These are phyloP conservation scores for Crotophaga sulcirostris DNA, from an alignment of 2,113 vertebrate species.

Conservation along the genomic window DNA sequence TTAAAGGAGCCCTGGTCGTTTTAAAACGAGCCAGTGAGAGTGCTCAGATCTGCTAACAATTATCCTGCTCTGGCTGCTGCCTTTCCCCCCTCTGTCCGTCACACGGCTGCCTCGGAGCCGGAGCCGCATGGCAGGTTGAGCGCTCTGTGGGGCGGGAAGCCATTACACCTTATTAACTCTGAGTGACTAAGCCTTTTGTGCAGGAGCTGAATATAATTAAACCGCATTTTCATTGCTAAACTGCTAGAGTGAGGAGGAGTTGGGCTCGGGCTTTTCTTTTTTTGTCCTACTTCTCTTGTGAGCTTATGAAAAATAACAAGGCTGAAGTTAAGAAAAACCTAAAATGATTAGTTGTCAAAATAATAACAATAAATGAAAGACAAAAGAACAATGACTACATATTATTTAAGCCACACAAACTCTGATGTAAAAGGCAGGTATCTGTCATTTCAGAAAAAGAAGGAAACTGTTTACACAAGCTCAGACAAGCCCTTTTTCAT, in stretches of 20 bases:
- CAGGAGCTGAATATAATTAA: neutral
- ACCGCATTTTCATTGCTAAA: neutral
- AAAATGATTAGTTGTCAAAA: neutral
- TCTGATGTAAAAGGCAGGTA: neutral
- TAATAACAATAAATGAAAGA: neutral
- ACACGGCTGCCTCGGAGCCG: neutral
- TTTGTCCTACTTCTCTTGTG: neutral
- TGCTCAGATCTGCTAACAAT: neutral
- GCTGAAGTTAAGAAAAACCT: neutral
- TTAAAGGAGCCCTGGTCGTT: slow-evolving; percentile 12
- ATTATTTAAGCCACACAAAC: neutral
- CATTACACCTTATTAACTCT: neutral
- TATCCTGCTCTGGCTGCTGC: neutral
- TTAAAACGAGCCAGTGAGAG: neutral
- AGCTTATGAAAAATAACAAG: neutral
- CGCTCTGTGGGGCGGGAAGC: neutral
- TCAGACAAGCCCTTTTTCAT: neutral
- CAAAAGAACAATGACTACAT: neutral
- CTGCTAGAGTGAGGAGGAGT: neutral
- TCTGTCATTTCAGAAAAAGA: neutral
- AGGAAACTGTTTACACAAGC: neutral
- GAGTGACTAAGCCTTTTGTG: slow-evolving; percentile 30
- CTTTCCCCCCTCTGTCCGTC: neutral
- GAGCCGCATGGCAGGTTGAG: neutral
- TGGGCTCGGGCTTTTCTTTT: neutral